Evolutionary conservation across 2,797 vertebrate genomes (phyloP), one percentile per base, ranked within the genome.

Genomic region (Toxotes lorentzi): DNA sequence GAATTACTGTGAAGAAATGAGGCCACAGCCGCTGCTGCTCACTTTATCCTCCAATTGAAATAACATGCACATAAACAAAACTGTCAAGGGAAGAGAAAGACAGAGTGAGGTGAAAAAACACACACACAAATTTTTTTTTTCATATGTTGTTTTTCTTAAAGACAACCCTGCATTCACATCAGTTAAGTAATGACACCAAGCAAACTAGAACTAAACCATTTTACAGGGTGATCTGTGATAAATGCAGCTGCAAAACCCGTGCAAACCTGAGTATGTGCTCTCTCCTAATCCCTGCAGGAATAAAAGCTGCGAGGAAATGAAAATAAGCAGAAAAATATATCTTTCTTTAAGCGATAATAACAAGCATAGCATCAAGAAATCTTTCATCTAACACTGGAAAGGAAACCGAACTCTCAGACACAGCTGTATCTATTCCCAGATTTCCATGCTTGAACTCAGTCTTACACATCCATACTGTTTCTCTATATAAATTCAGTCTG

Each of bases 361-460:
- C 51, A 69, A 78, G 43, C 56, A 27, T 57, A 45, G 59, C 16
- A 24, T n/a, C 0, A 21, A 56, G 4, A 24, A 66, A 80, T 40
- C 77, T 66, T 59, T 76, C 50, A 70, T 78, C 43, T 24, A 45
- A 61, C 73, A 61, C 23, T 11, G 70, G 35, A 79, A 77, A 85
- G 60, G 57, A 82, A 88, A 69, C 24, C 10, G 0, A 59, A 24
- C 57, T 54, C 40, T 73, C 57, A 56, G 70, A 81, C 72, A 64
- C 73, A 90, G 76, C 74, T 91, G 75, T 21, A 24, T 79, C 19
- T 53, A 59, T 63, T 80, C 59, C 50, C 77, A 86, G 70, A 86
- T 68, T 73, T 61, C 41, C 30, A 41, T 21, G 69, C 60, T 64
- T 60, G 4, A 50, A 45, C 54, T 61, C 43, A n/a, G 57, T 40